A percentile compares a stretch with the other conserved stretches of the same genome.
Conservation (phyloP, 30 jellyfish, hydroid and myxozoan genomes). For the Turritopsis rubra region DNA sequence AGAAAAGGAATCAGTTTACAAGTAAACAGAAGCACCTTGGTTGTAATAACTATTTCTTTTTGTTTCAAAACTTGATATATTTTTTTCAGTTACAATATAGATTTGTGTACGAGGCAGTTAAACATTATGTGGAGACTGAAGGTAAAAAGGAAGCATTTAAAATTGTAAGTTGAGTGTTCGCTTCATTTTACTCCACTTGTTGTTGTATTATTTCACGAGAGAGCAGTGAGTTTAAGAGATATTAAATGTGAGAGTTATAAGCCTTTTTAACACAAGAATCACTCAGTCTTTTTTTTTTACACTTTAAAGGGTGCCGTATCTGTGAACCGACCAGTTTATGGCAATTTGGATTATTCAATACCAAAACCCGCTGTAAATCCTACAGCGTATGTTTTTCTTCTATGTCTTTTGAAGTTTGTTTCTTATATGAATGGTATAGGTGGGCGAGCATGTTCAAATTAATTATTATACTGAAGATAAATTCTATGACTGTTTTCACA, state of each 20-base stretch:
- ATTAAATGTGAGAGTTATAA: neutral
- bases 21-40: too few relatives aligned
- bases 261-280: too few relatives aligned
- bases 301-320: neutral
- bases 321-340: conserved; percentile 18
- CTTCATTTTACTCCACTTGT: neutral
- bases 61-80: neutral
- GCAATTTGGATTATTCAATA: conserved; percentile 13
- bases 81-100: conserved; percentile 55
- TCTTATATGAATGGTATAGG: too few relatives aligned
- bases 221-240: neutral
- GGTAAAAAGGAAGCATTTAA: conserved; percentile 20
- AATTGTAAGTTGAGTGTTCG: neutral
- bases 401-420: neutral
- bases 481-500: neutral
- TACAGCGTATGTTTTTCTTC: neutral
- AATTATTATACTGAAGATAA: neutral
- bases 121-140: conserved; percentile 38
- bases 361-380: neutral
- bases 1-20: too few relatives aligned
- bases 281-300: too few relatives aligned
- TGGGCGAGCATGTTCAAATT: too few relatives aligned
- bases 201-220: neutral
- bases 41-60: neutral
- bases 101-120: conserved; percentile 65